Percentiles rank a stretch among this genome's conserved stretches.
These are phyloP conservation scores for Anagrus nilaparvatae DNA, from an alignment of 1,140 invertebrate species.

Conservation along the genomic window DNA sequence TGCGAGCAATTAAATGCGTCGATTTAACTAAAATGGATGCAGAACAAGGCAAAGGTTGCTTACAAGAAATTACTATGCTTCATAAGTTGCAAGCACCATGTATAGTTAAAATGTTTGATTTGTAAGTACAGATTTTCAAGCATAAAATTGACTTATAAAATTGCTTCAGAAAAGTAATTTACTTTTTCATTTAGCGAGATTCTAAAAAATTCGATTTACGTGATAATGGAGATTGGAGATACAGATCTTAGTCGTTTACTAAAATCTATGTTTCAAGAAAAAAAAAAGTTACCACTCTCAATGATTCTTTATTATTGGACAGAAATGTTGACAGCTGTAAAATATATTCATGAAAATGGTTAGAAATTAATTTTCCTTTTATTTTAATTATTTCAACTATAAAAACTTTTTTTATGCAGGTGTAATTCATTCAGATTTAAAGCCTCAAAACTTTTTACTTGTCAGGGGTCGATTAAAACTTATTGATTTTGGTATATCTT, in stretches of 20 bases:
- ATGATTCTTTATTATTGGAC: slow-evolving; percentile 85
- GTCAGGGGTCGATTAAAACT: slow-evolving; percentile 81
- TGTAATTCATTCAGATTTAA: slow-evolving; percentile 92
- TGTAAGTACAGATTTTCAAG: slow-evolving; percentile 52
- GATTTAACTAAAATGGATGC: slow-evolving; percentile 48
- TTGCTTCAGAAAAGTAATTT: neutral
- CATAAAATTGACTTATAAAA: slow-evolving; percentile 18
- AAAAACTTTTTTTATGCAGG: slow-evolving; percentile 44
- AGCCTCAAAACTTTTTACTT: slow-evolving; percentile 93
- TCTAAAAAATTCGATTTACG: slow-evolving; percentile 55
- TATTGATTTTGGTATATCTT: slow-evolving; percentile 98
- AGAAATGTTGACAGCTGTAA: slow-evolving; percentile 86
- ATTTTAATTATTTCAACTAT: slow-evolving; percentile 2
- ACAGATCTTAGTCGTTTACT: slow-evolving; percentile 74
- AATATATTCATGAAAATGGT: slow-evolving; percentile 85
- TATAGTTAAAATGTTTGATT: slow-evolving; percentile 80
- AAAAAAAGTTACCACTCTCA: slow-evolving; percentile 51
- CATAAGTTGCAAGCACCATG: slow-evolving; percentile 70
- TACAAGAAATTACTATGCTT: slow-evolving; percentile 86
- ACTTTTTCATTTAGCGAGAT: slow-evolving; percentile 45
- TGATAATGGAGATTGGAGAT: slow-evolving; percentile 91
- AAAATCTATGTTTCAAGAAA: slow-evolving; percentile 47
- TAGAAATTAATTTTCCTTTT: slow-evolving; percentile 19
- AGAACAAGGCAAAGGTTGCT: slow-evolving; percentile 62
- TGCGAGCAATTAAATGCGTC: slow-evolving; percentile 50